Percentiles rank a stretch among this genome's conserved stretches.
Evolutionary conservation across 1,140 invertebrate genomes (phyloP).

Genomic region (Hycleus cichorii): DNA sequence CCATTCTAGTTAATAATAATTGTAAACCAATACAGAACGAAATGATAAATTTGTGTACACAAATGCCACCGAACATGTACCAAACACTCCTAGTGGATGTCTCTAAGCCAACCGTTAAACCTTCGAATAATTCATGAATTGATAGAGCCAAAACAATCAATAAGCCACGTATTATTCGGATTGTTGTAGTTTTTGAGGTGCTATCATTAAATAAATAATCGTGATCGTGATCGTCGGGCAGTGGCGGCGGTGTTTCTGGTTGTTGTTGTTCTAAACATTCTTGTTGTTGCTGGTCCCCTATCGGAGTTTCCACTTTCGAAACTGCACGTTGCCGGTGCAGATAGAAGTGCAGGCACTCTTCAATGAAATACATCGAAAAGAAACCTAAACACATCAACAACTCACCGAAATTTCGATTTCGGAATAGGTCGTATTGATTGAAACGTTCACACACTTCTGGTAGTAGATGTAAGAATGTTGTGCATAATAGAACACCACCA

Average conservation of each 20-base stretch:
- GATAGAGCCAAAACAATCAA: slow-evolving; percentile 67
- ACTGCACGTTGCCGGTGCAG: slow-evolving; percentile 16
- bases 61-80: slow-evolving; percentile 70
- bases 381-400: slow-evolving; percentile 59
- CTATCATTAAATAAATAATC: background rate
- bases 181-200: slow-evolving; percentile 19
- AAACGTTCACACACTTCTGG: slow-evolving; percentile 62
- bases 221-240: slow-evolving; percentile 23
- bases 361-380: slow-evolving; percentile 65
- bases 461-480: slow-evolving; percentile 68
- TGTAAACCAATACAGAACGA: slow-evolving; percentile 81
- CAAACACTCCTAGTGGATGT: slow-evolving; percentile 52
- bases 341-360: slow-evolving; percentile 59
- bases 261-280: slow-evolving; percentile 20
- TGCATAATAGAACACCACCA: slow-evolving; percentile 72
- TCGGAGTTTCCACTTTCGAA: slow-evolving; percentile 33
- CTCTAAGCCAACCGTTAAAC: slow-evolving; percentile 69
- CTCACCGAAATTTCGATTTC: slow-evolving; percentile 51
- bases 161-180: slow-evolving; percentile 47
- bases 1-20: slow-evolving; percentile 60
- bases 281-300: slow-evolving; percentile 30
- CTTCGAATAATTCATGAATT: slow-evolving; percentile 77
- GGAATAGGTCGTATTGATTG: slow-evolving; percentile 38
- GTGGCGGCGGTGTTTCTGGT: background rate
- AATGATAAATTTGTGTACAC: slow-evolving; percentile 84